These are phyloP conservation scores for Cichlasoma orientale DNA, from an alignment of 2,797 vertebrate genomes.

Conservation along the genomic window DNA sequence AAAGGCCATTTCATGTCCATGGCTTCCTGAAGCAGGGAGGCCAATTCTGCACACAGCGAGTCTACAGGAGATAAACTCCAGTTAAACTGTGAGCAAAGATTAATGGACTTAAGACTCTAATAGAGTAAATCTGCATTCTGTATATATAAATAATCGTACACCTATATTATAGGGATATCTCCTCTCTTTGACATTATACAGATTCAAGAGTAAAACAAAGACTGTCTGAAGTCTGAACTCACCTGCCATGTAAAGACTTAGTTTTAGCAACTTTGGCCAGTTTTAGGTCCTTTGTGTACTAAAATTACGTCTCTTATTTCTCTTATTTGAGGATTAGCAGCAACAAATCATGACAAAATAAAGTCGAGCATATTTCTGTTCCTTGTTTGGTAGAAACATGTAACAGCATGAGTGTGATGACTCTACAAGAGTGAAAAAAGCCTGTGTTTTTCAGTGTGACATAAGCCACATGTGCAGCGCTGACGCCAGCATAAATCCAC, in stretches of 20 bases:
- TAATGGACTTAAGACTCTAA: not conserved
- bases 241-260: not conserved
- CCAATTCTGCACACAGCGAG: conserved; percentile 85
- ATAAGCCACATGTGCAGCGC: not conserved
- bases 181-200: too few species aligned
- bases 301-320: not conserved
- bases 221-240: too few species aligned
- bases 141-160: too few species aligned
- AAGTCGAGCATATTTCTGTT: not conserved
- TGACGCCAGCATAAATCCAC: not conserved
- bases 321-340: not conserved
- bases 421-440: not conserved
- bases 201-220: too few species aligned
- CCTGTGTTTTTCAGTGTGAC: too few species aligned
- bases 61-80: conserved; percentile 67
- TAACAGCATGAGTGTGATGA: not conserved
- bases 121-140: too few species aligned
- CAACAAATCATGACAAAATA: not conserved
- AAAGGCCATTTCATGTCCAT: conserved; percentile 96
- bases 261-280: not conserved
- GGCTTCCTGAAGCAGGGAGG: conserved; percentile 89
- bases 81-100: not conserved
- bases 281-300: not conserved
- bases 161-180: too few species aligned
- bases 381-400: not conserved